Conservation (phyloP, 2,888 invertebrate genomes). For the Hypsopygia costalis region DNA sequence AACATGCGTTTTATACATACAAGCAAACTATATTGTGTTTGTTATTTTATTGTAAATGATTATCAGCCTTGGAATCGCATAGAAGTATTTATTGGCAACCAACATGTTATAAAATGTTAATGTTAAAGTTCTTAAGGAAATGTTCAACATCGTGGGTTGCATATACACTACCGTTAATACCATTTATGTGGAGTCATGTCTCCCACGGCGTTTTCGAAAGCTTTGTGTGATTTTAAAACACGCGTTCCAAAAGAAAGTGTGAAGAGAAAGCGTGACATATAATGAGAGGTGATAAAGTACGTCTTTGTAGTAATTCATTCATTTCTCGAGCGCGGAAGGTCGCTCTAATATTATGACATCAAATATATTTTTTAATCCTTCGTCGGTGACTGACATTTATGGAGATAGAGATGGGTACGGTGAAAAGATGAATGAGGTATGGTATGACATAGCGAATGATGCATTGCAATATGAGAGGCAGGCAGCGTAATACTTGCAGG, state of each 20-base stretch:
- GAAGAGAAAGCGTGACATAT: conserved; percentile 58
- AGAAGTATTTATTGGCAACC: background rate
- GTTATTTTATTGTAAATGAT: no score
- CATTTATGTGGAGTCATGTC: conserved; percentile 8
- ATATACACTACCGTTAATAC: background rate
- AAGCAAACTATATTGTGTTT: no score
- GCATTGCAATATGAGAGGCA: no score
- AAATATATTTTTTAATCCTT: no score
- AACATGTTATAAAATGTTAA: background rate
- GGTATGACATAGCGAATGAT: no score
- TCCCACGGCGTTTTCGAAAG: conserved; percentile 39
- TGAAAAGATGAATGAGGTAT: no score
- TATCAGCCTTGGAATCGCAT: background rate
- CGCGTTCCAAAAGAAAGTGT: conserved; percentile 49
- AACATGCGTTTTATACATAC: background rate
- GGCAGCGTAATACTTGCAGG: no score
- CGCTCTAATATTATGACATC: no score
- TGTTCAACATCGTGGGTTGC: background rate
- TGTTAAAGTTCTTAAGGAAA: background rate
- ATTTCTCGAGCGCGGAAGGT: conserved; percentile 14
- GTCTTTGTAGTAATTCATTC: conserved; percentile 8
- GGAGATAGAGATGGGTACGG: no score
- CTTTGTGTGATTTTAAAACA: conserved; percentile 40
- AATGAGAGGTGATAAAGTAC: conserved; percentile 39
- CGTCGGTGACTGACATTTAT: no score